Evolutionary conservation across 2,888 invertebrate genomes (phyloP), one percentile per base, ranked within the genome.

Genomic region (Ophonus ardosiacus): DNA sequence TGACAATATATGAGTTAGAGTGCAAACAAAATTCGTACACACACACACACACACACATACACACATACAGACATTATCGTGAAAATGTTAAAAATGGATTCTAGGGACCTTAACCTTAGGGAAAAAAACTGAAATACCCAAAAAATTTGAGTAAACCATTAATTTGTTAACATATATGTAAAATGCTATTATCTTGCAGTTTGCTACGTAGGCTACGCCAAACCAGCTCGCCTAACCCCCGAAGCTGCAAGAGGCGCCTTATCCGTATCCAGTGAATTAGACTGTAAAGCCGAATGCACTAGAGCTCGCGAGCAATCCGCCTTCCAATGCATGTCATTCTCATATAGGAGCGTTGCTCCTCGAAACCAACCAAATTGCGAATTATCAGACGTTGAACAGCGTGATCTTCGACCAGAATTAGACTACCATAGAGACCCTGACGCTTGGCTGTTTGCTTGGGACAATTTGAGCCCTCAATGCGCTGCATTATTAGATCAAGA

Each of bases 381-480:
- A 57, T 92, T 97, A 81, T 96, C 96, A 0, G 96, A 97, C 89
- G 94, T 96, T 15, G 94, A 96, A 65, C 94, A 96, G 88, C 94
- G 95, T 88, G 97, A 96, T 89, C 91, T 96, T 0, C 93, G 96
- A 88, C 93, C 94, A 7, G 95, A 95, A 85, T 93, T 95, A 0
- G 96, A 97, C 89, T 97, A 96, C 87, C 92, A 93, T 0, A 93
- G 94, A 83, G 95, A 96, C 56, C 91, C 92, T 0, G 94, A 95
- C 85, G 95, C 95, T 87, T 94, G 95, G 93, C 90, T 96, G 31
- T 96, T 96, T 87, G 95, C 96, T 0, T 97, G 96, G 93, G 96
- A 96, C 88, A 93, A 96, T 65, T 94, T 95, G 87, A 96, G 96
- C 89, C 95, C 95, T 15, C 93, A 94, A 24, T 97, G 97, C 86